Evolutionary conservation across 2,113 vertebrate genomes (phyloP).

Genomic region (Maylandia zebra): DNA sequence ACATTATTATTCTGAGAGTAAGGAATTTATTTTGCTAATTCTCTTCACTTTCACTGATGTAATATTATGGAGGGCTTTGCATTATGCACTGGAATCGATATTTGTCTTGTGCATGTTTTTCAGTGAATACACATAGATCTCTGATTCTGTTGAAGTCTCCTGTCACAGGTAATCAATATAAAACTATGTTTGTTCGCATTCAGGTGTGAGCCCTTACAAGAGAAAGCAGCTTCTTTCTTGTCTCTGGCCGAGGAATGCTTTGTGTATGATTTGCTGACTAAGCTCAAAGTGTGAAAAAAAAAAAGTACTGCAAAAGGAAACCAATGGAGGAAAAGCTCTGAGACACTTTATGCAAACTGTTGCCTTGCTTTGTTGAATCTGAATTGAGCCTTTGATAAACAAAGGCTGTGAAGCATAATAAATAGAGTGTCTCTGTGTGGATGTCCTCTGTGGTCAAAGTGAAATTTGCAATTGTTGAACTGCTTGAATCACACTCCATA

Average conservation of each 20-base stretch:
- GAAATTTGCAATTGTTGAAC: neutral
- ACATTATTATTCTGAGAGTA: neutral
- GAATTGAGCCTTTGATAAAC: slow-evolving; percentile 43
- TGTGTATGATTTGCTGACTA: slow-evolving; percentile 56
- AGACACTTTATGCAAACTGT: slow-evolving; percentile 49
- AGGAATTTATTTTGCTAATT: neutral
- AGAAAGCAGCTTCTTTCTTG: neutral
- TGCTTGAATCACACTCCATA: neutral
- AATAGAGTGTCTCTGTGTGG: neutral
- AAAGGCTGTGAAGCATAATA: slow-evolving; percentile 20
- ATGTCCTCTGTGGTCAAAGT: neutral
- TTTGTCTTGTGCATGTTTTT: slow-evolving; percentile 9
- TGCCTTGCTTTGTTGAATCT: slow-evolving; percentile 36
- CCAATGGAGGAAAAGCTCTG: slow-evolving; percentile 14
- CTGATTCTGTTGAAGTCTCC: slow-evolving; percentile 18
- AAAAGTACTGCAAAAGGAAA: slow-evolving; percentile 38
- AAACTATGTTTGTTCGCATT: slow-evolving; percentile 37
- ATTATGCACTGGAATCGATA: slow-evolving; percentile 51
- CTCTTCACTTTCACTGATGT: neutral
- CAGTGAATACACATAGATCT: slow-evolving; percentile 22
- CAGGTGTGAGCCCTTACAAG: slow-evolving; percentile 8
- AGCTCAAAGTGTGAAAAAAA: slow-evolving; percentile 15
- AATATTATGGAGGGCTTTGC: slow-evolving; percentile 35
- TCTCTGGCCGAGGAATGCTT: slow-evolving; percentile 28
- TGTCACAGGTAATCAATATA: slow-evolving; percentile 55